Evolutionary conservation across 2,797 vertebrate species (phyloP).

Genomic region (Sebastes hubbsi): DNA sequence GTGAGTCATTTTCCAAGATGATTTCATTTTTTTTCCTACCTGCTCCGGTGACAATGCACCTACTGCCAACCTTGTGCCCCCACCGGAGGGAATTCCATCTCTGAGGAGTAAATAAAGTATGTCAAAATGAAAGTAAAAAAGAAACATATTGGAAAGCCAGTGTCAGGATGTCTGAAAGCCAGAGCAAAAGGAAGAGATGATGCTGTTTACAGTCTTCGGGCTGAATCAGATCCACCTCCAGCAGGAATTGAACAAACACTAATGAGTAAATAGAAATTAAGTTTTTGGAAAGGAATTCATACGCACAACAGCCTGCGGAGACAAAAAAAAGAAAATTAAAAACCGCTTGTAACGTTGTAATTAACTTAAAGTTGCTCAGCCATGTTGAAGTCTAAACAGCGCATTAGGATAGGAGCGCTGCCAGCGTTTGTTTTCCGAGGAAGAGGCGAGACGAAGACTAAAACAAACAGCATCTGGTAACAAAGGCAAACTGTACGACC

Average conservation of each 20-base stretch:
- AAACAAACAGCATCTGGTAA: conserved; percentile 74
- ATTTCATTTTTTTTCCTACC: not conserved
- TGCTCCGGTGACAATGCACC: not conserved
- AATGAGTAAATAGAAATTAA: conserved; percentile 32
- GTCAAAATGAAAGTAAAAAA: not conserved
- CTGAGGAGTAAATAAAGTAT: conserved; percentile 1
- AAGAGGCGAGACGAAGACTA: conserved; percentile 24
- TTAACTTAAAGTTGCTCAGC: conserved; percentile 49
- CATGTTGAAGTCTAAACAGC: conserved; percentile 35
- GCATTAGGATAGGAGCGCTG: conserved; percentile 11
- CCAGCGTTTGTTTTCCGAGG: conserved; percentile 49
- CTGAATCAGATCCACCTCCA: conserved; percentile 28
- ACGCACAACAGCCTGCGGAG: conserved; percentile 20
- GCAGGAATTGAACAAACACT: conserved; percentile 17
- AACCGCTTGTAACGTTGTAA: conserved; percentile 10
- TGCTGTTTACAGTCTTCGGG: conserved; percentile 23
- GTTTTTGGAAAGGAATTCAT: conserved; percentile 23
- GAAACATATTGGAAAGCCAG: not conserved
- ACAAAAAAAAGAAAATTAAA: not conserved
- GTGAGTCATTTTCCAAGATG: not conserved
- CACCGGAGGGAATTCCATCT: conserved; percentile 2
- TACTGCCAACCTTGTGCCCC: not conserved
- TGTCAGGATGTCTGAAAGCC: conserved; percentile 14
- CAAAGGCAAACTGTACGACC: conserved; percentile 72
- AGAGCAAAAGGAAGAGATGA: not conserved